Evolutionary conservation across 2,797 vertebrate genomes (phyloP), one percentile per base, ranked within the genome.

Genomic region (Tiaroga cobitis): DNA sequence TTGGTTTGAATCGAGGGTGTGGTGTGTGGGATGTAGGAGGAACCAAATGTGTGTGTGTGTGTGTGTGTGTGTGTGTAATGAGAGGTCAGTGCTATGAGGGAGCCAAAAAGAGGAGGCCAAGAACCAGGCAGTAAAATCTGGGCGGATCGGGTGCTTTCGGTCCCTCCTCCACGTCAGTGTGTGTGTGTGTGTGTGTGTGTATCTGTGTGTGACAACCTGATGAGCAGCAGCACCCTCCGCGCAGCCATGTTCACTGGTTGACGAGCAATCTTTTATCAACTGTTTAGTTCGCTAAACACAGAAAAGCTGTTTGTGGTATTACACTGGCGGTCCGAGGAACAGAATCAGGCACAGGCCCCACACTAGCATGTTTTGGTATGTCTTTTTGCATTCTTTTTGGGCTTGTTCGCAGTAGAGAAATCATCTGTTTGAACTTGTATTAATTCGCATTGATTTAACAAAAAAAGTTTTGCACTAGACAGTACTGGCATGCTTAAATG

Each of bases 101-200:
- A 78, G 85, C 54, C 86, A 84, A 59, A 73, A 63, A 81, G 85
- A 83, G 74, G 81, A 87, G 85, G 81, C 81, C 84, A 63, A 77
- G 46, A 83, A 86, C 29, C 74, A 87, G 76, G 86, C 83, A 86
- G 65, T 24, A 67, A 88, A 78, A 81, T 73, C 73, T 49, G 70
- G 81, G 84, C 83, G 70, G 79, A 85, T 19, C 72, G n/a, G 84
- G 75, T 56, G 37, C 81, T 85, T 85, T 87, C 70, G 29, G 39
- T 88, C 86, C 86, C 82, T 89, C 87, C 88, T 89, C 86, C 86
- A 83, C 85, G 84, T 90, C 89, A 88, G 87, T 85, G 83, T 84
- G 88, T 88, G 73, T 80, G 88, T 90, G 88, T 70, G 39, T 80
- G 39, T 41, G 39, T 41, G 39, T 41, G 39, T 41, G 41, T 43